A percentile compares a stretch with the other conserved stretches of the same genome.
phyloP scores from a whole-genome alignment of 2,888 invertebrate species.

The Peribatodes rhomboidaria region DNA sequence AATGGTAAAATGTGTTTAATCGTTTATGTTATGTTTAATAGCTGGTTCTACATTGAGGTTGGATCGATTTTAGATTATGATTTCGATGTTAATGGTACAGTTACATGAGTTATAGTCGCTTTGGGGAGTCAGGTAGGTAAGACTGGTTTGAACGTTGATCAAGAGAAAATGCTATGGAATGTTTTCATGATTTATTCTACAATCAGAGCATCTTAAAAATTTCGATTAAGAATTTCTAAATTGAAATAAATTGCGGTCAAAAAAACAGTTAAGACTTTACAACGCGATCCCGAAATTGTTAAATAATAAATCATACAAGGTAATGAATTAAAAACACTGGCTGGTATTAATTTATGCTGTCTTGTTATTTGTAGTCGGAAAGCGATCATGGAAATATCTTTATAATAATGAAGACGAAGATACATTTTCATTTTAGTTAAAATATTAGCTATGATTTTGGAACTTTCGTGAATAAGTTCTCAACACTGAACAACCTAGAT shows the following conservation, averaged over 20 bases:
- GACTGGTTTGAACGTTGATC: slow-evolving; percentile 23
- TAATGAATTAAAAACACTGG: too few relatives aligned
- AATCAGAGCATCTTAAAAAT: slow-evolving; percentile 4
- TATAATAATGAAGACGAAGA: too few relatives aligned
- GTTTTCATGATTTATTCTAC: background rate
- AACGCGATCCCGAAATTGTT: too few relatives aligned
- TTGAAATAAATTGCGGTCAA: background rate
- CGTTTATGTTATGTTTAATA: slow-evolving; percentile 55
- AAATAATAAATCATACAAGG: too few relatives aligned
- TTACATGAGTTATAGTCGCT: slow-evolving; percentile 37
- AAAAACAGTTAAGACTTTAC: background rate
- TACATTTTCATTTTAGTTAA: too few relatives aligned
- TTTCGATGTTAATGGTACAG: slow-evolving; percentile 41
- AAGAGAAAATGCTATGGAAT: slow-evolving; percentile 4
- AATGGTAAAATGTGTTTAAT: slow-evolving; percentile 56
- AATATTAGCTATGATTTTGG: too few relatives aligned
- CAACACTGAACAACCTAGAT: too few relatives aligned
- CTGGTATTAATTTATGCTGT: too few relatives aligned
- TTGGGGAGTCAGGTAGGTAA: slow-evolving; percentile 29
- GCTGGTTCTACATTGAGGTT: slow-evolving; percentile 39
- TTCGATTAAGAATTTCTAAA: background rate
- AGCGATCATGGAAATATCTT: too few relatives aligned
- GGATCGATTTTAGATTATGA: slow-evolving; percentile 41
- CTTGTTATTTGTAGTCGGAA: too few relatives aligned
- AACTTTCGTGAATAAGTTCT: too few relatives aligned